Evolutionary conservation across 1,140 invertebrate species (phyloP).

Genomic region (Nebria ingens): DNA sequence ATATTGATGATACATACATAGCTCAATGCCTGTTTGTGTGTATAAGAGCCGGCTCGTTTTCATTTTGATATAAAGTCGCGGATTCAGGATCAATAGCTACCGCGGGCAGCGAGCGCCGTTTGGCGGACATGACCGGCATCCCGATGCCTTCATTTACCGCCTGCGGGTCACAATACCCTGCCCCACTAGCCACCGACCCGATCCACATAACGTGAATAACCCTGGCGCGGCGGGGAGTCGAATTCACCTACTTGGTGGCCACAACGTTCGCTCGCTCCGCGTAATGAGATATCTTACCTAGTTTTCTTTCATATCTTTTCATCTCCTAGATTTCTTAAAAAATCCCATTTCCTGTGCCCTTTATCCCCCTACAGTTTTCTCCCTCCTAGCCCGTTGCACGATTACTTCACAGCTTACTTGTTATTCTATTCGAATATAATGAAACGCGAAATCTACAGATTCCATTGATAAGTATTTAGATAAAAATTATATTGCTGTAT

Average conservation of each 20-base stretch:
- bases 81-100: constrained; percentile 6
- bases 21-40: too few relatives aligned
- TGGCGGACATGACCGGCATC: constrained; percentile 1
- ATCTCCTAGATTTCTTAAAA: neutral
- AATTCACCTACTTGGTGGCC: too few relatives aligned
- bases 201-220: neutral
- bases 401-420: too few relatives aligned
- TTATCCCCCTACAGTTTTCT: neutral
- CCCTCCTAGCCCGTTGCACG: neutral
- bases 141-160: constrained; percentile 3
- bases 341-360: neutral
- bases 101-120: neutral
- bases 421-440: too few relatives aligned
- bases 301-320: neutral
- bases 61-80: constrained; percentile 9
- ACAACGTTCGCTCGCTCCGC: neutral
- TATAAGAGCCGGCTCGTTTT: neutral
- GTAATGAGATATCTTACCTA: neutral
- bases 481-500: too few relatives aligned
- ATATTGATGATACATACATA: too few relatives aligned
- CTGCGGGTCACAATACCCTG: neutral
- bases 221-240: neutral
- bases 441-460: too few relatives aligned
- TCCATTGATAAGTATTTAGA: too few relatives aligned
- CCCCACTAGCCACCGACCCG: neutral